Evolutionary conservation across 2,113 vertebrate species (phyloP).

Genomic region (Chloropsis hardwickii): DNA sequence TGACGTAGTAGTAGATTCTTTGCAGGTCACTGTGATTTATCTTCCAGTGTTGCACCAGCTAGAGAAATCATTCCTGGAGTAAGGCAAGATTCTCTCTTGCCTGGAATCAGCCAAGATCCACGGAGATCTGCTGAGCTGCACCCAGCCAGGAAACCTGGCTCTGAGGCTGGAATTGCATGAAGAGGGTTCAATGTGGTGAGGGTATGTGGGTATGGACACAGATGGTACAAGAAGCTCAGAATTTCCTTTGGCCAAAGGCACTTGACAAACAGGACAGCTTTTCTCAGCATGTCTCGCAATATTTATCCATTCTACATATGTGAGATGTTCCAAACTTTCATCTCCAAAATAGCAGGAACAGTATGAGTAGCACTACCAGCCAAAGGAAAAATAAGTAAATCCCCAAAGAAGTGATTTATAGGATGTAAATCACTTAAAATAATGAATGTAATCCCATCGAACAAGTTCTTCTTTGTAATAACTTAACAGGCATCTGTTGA

Average conservation of each 20-base stretch:
- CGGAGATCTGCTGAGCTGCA: rapidly evolving
- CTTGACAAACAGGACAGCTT: constrained; percentile 14
- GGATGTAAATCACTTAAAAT: constrained; percentile 37
- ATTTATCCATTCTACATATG: constrained; percentile 13
- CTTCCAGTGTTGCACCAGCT: not conserved
- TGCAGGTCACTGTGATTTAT: not conserved
- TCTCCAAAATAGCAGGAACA: constrained; percentile 28
- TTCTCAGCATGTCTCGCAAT: not conserved
- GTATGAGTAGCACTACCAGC: not conserved
- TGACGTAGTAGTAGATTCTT: not conserved
- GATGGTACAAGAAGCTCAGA: not conserved
- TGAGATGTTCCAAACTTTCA: constrained; percentile 46
- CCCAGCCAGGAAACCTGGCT: not conserved
- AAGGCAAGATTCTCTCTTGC: not conserved
- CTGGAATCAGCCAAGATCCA: not conserved
- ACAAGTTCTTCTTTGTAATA: constrained; percentile 47
- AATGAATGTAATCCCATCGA: constrained; percentile 18
- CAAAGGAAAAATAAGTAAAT: constrained; percentile 44
- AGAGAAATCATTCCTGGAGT: not conserved
- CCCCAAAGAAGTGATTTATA: constrained; percentile 34
- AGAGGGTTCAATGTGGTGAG: not conserved
- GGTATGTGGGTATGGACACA: not conserved
- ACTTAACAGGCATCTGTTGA: constrained; percentile 47
- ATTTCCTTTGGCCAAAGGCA: constrained; percentile 22
- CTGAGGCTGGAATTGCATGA: not conserved